A percentile compares a stretch with the other conserved stretches of the same genome.
Conservation (phyloP, 2,113 vertebrate species). For the Copsychus sechellarum region DNA sequence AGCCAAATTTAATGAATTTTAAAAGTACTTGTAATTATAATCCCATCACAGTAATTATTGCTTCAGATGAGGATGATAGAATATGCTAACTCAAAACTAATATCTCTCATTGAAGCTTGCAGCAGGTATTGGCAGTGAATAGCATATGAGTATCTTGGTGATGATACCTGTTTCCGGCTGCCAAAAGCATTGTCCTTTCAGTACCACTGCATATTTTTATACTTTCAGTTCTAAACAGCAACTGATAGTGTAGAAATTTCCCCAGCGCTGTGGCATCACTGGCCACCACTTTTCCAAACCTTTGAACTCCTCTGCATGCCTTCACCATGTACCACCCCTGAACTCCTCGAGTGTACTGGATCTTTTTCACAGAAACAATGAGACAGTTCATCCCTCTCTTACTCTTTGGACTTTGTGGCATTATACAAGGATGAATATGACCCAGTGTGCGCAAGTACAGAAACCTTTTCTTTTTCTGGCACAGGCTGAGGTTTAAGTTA, state of each 20-base stretch:
- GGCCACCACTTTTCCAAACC: neutral
- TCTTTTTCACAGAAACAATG: slow-evolving; percentile 22
- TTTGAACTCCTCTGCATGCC: neutral
- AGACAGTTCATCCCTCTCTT: neutral
- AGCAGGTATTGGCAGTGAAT: neutral
- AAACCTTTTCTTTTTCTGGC: slow-evolving; percentile 36
- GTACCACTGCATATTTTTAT: neutral
- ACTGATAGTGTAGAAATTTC: rapidly evolving
- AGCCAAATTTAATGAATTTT: slow-evolving; percentile 17
- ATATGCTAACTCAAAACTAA: neutral
- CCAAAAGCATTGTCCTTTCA: neutral
- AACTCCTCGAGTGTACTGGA: neutral
- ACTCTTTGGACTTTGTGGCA: neutral
- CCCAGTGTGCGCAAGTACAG: slow-evolving; percentile 19
- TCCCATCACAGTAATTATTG: slow-evolving; percentile 7
- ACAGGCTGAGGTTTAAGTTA: slow-evolving; percentile 32
- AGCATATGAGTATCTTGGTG: neutral
- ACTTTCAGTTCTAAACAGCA: neutral
- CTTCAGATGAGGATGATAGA: neutral
- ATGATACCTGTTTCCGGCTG: neutral
- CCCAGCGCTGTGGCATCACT: rapidly evolving
- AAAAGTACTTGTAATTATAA: slow-evolving; percentile 23
- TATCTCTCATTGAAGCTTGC: neutral
- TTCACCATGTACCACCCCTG: neutral
- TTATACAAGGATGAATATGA: neutral